Conservation (phyloP, 2,113 vertebrate genomes). For the Micromys minutus region DNA sequence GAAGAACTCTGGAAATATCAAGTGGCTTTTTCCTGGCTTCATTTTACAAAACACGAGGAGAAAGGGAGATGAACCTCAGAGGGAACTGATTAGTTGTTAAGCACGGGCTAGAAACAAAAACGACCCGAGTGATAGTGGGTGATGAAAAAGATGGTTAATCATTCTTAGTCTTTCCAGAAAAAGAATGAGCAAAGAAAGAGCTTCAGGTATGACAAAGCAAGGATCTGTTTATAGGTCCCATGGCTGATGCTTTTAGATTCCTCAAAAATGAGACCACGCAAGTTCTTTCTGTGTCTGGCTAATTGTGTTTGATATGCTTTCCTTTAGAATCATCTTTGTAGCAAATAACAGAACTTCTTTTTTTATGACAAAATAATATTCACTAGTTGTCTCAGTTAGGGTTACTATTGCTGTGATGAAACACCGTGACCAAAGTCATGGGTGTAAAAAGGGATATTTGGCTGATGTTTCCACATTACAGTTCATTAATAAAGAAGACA, state of each 20-base stretch:
- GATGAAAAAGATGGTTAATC: not conserved
- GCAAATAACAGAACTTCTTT: not conserved
- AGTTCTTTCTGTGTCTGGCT: not conserved
- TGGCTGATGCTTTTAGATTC: not conserved
- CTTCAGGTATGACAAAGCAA: not conserved
- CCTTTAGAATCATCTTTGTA: not conserved
- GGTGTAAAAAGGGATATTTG: not conserved
- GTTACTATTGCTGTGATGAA: not conserved
- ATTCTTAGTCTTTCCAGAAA: not conserved
- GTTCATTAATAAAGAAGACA: not conserved
- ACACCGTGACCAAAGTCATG: not conserved
- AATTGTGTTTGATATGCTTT: not conserved
- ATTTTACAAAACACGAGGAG: not conserved
- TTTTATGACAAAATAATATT: not conserved
- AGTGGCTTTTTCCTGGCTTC: not conserved
- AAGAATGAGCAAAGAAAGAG: not conserved
- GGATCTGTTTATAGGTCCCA: not conserved
- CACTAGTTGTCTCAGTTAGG: not conserved
- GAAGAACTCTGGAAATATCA: not conserved
- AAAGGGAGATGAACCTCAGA: not conserved
- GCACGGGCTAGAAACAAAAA: not conserved
- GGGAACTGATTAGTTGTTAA: not conserved
- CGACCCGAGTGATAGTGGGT: not conserved
- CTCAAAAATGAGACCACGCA: not conserved
- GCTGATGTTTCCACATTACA: not conserved